phyloP scores from a whole-genome alignment of 2,797 vertebrate genomes.

The Champsocephalus gunnari region DNA sequence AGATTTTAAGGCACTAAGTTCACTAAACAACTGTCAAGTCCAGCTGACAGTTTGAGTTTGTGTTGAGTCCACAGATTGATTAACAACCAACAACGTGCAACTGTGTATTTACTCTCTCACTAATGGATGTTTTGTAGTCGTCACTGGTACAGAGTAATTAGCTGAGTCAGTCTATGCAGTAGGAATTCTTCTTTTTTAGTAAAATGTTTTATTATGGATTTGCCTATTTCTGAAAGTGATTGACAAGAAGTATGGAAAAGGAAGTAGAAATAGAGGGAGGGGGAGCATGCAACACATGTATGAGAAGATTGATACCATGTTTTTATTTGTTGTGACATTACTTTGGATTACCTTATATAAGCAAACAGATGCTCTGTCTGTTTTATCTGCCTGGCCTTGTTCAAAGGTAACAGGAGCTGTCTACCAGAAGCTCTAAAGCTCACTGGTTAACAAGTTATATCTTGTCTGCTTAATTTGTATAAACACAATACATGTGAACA shows the following conservation, averaged over 20 bases:
- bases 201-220: no score
- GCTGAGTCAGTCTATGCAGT: neutral
- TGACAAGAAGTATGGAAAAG: neutral
- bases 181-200: neutral
- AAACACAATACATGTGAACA: neutral
- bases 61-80: neutral
- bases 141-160: neutral
- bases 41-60: constrained; percentile 15
- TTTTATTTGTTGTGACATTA: neutral
- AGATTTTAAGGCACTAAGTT: constrained; percentile 2
- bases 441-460: neutral
- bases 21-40: constrained; percentile 21
- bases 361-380: neutral
- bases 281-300: neutral
- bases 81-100: neutral
- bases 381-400: neutral
- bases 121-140: neutral
- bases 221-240: no score
- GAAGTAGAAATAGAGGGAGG: no score
- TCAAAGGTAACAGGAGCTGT: neutral
- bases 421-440: constrained; percentile 1
- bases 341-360: neutral
- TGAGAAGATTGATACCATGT: neutral
- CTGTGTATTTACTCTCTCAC: neutral
- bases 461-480: neutral